Evolutionary conservation across 2,113 vertebrate species (phyloP), one percentile per base, ranked within the genome.

Genomic region (Psittacus erithacus): DNA sequence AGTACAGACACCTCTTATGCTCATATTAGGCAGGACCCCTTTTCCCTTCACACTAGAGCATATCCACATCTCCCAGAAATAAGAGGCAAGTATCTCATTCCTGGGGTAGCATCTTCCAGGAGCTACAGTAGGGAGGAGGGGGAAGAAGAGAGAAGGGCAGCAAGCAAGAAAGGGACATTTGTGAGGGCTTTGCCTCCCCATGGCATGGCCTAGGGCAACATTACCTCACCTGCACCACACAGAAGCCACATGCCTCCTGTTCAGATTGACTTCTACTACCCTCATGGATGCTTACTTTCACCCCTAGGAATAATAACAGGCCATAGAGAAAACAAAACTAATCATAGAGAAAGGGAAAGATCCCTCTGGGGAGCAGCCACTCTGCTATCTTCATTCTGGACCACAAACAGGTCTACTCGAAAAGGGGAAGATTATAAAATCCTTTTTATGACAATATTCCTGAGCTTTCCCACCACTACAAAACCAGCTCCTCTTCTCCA

Each of bases 301-400:
- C n/a, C 31, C 3, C 70, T 8, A 17, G 31, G 20, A 59, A 9
- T 19, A 59, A 9, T 19, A 31, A 14, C 50, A 59, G 17, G 27
- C 13, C 52, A 20, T 0, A 4, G 20, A 49, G 49, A 38, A 86
- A 52, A 46, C 13, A 52, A 18, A 63, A 8, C 13, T 31, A 25
- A 15, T 1, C 24, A 2, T 7, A 43, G 28, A 13, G n/a, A 50
- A 53, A 49, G 17, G 27, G 23, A 44, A 41, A 39, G 49, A 14
- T 4, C 12, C 14, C 13, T 10, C 17, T 2, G 20, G 25, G 9
- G 39, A 38, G 60, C 53, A 47, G 24, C 2, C 35, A 27, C 44
- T 27, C 4, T 0, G 0, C 31, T 31, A 2, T 11, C n/a, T 43
- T 71, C 24, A 2, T 8, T 23, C 28, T 2, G 1, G 19, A 15